A percentile compares a stretch with the other conserved stretches of the same genome.
phyloP scores from a whole-genome alignment of 2,797 vertebrate genomes.

The Glyptemys insculpta region DNA sequence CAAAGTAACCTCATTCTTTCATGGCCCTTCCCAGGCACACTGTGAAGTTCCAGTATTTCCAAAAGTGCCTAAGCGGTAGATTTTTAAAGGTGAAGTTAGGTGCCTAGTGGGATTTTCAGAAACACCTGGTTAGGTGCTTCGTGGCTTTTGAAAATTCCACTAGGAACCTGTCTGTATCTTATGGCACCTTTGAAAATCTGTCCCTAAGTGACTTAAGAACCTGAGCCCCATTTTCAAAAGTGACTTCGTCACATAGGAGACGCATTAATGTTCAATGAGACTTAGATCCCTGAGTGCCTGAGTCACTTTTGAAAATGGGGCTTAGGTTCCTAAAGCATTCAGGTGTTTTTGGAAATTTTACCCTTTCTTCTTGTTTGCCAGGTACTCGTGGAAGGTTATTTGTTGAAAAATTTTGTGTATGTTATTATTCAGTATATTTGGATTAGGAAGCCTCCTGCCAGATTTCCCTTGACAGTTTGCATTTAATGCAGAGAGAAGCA shows the following conservation, averaged over 20 bases:
- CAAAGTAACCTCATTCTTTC: slow-evolving; percentile 48
- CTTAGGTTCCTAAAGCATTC: not conserved
- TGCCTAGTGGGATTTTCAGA: not conserved
- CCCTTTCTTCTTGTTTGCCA: not conserved
- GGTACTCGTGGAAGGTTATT: slow-evolving; percentile 13
- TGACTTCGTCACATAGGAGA: not conserved
- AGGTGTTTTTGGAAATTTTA: slow-evolving; percentile 7
- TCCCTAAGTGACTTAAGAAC: not conserved
- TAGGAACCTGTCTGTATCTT: not conserved
- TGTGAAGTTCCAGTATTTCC: slow-evolving; percentile 41
- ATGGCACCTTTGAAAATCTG: not conserved
- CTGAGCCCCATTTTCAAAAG: not conserved
- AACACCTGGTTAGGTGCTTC: not conserved
- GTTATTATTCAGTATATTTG: slow-evolving; percentile 40
- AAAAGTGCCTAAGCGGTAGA: not conserved
- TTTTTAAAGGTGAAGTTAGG: not conserved
- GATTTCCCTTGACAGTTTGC: slow-evolving; percentile 36
- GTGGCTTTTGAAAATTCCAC: not conserved
- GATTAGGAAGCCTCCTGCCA: not conserved
- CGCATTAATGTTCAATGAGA: not conserved
- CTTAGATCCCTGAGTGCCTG: not conserved
- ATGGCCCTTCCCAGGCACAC: slow-evolving; percentile 24
- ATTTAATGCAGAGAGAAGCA: slow-evolving; percentile 30
- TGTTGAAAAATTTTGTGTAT: slow-evolving; percentile 42
- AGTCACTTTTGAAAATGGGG: not conserved